Evolutionary conservation across 2,113 vertebrate genomes (phyloP).

Genomic region (Bubalus kerabau): DNA sequence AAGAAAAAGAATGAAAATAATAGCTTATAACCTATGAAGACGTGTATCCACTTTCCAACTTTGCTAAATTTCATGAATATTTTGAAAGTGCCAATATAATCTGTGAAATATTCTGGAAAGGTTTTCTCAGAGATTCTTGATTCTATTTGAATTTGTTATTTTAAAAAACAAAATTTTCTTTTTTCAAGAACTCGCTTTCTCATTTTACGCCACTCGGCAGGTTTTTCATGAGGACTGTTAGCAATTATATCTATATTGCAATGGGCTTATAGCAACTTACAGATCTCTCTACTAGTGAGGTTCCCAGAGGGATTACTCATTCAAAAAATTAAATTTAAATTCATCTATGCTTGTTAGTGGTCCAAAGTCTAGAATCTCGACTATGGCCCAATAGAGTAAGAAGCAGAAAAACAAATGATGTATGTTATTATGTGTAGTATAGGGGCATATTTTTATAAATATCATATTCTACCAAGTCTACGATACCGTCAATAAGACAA

Average conservation of each 20-base stretch:
- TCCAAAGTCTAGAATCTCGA: background rate
- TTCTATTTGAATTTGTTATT: background rate
- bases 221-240: background rate
- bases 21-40: background rate
- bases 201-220: fast-evolving
- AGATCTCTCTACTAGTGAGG: background rate
- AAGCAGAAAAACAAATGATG: fast-evolving
- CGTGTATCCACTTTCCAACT: background rate
- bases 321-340: background rate
- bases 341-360: conserved; percentile 3
- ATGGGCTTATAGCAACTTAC: background rate
- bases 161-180: background rate
- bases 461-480: background rate
- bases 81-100: background rate
- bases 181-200: background rate
- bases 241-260: background rate
- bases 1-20: conserved; percentile 2
- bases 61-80: background rate
- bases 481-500: background rate
- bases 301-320: conserved; percentile 30
- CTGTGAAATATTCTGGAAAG: background rate
- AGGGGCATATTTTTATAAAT: background rate
- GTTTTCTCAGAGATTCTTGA: background rate
- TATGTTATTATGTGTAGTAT: background rate
- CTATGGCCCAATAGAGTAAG: background rate